These are phyloP conservation scores for Aricia artaxerxes DNA, from an alignment of 2,888 invertebrate genomes.

Conservation along the genomic window DNA sequence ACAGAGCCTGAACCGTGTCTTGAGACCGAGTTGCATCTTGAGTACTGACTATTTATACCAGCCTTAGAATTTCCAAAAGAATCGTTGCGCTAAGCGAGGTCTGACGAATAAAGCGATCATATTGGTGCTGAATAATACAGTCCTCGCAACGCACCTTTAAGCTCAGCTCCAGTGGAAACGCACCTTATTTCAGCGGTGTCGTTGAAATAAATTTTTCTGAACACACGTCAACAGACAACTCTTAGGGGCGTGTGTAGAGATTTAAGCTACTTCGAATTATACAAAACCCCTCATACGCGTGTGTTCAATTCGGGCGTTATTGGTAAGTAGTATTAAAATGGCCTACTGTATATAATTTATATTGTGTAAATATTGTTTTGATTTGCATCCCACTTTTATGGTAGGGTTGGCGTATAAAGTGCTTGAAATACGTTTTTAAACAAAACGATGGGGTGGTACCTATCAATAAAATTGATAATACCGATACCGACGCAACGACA, in stretches of 20 bases:
- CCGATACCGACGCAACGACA: background rate
- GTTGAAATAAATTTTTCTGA: background rate
- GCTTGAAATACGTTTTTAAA: background rate
- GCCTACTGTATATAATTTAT: background rate
- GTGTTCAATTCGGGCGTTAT: background rate
- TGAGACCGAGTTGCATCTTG: too few relatives aligned
- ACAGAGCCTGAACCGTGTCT: too few relatives aligned
- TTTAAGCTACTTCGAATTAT: too few relatives aligned
- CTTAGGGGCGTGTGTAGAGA: background rate
- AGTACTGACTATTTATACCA: too few relatives aligned
- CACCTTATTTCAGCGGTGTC: too few relatives aligned
- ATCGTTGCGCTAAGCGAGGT: too few relatives aligned
- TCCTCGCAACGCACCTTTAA: too few relatives aligned
- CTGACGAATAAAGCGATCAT: too few relatives aligned
- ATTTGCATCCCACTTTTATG: constrained; percentile 23
- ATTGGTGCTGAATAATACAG: background rate
- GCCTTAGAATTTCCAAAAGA: too few relatives aligned
- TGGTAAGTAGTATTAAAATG: background rate
- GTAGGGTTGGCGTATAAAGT: background rate
- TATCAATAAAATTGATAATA: background rate
- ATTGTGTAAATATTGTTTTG: constrained; percentile 8
- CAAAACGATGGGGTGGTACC: background rate
- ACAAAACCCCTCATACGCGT: background rate
- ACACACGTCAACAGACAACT: background rate
- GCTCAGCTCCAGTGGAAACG: too few relatives aligned